These are phyloP conservation scores for Vicugna pacos DNA, from an alignment of 2,113 vertebrate species.

Conservation along the genomic window DNA sequence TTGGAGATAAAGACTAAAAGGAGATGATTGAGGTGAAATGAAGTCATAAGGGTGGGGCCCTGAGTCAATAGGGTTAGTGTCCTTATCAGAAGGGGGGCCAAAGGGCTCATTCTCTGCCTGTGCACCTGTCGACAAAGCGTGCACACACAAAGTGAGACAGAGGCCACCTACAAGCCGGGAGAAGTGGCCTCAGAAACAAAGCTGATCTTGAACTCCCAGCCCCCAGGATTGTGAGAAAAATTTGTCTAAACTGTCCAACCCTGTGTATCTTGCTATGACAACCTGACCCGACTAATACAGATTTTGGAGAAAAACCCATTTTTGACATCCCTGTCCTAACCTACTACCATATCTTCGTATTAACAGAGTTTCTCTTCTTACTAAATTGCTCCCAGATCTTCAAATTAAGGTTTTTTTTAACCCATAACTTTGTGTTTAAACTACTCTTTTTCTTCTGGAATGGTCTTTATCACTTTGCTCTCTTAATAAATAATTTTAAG, in stretches of 20 bases:
- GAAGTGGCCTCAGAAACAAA: not conserved
- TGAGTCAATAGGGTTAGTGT: not conserved
- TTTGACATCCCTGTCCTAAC: not conserved
- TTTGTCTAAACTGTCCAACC: too few species aligned
- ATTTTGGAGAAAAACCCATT: too few species aligned
- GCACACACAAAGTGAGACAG: too few species aligned
- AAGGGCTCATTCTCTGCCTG: not conserved
- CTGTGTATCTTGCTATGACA: too few species aligned
- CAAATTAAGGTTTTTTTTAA: not conserved
- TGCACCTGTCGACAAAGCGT: too few species aligned
- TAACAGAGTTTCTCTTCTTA: accelerated
- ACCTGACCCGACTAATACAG: not conserved
- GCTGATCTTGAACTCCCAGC: not conserved
- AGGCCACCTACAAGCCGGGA: not conserved
- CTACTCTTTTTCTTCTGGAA: not conserved
- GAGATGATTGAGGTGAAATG: not conserved
- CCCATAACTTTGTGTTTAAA: not conserved
- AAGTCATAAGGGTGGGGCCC: accelerated
- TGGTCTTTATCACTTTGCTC: not conserved
- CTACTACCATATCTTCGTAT: accelerated
- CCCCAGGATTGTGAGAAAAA: not conserved
- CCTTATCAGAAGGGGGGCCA: not conserved
- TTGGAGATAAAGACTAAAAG: not conserved
- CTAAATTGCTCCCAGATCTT: not conserved
- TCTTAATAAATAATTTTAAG: not conserved